Percentiles rank a stretch among this genome's conserved stretches.
Conservation (phyloP, 2,888 invertebrate species). For the Folsomia candida region DNA sequence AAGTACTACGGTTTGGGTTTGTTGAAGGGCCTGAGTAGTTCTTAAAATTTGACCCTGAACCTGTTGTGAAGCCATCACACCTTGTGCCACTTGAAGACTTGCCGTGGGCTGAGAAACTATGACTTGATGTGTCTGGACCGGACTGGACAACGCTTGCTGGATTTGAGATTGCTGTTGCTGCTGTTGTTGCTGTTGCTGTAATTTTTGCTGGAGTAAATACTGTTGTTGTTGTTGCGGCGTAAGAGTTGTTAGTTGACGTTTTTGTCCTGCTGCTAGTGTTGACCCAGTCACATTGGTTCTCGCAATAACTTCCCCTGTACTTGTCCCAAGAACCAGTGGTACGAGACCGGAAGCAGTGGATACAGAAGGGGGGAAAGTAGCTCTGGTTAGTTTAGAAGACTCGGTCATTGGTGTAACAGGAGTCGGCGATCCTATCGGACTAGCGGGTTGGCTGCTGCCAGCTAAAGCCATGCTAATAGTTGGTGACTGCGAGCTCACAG, state of each 20-base stretch:
- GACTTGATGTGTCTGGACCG: slow-evolving; percentile 11
- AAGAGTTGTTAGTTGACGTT: slow-evolving; percentile 8
- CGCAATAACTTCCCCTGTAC: not conserved
- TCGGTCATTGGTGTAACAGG: not conserved
- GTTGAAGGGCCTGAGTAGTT: slow-evolving; percentile 3
- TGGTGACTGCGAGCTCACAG: not conserved
- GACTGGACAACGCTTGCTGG: slow-evolving; percentile 12
- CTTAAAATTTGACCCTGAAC: slow-evolving; percentile 5
- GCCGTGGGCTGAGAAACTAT: slow-evolving; percentile 8
- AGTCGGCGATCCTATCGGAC: not conserved
- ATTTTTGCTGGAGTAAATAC: slow-evolving; percentile 11
- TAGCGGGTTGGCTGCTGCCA: slow-evolving; percentile 2
- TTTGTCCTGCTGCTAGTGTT: slow-evolving; percentile 9
- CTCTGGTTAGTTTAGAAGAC: not conserved
- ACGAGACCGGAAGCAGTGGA: slow-evolving; percentile 1
- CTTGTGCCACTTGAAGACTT: slow-evolving; percentile 23
- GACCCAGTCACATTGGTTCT: not conserved
- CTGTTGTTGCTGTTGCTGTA: slow-evolving; percentile 18
- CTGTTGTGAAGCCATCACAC: slow-evolving; percentile 3
- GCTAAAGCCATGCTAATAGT: slow-evolving; percentile 1
- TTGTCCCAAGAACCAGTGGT: slow-evolving; percentile 13
- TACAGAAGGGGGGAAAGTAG: slow-evolving; percentile 9
- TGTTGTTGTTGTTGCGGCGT: slow-evolving; percentile 12
- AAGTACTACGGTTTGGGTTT: slow-evolving; percentile 34
- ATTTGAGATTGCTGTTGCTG: slow-evolving; percentile 24